Evolutionary conservation across 30 jellyfish, hydroid and myxozoan genomes (phyloP), one percentile per base, ranked within the genome.

Genomic region (Euphysa ruthae): DNA sequence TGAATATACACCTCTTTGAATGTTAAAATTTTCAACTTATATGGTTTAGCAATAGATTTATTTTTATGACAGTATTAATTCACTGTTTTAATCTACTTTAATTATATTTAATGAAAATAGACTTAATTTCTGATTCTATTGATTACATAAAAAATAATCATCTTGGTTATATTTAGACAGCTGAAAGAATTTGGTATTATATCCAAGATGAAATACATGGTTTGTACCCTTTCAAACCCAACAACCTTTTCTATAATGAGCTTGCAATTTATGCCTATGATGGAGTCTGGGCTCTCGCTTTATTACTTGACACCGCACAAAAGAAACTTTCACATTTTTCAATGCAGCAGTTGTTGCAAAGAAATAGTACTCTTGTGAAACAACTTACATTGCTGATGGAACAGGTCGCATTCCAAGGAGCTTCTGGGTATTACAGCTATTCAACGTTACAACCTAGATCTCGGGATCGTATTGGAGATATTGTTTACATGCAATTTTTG

Each of bases 241-340:
- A 8, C 2, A 2, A 25, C 2, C 18, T 46, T 46, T n/a, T 4
- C 60, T 20, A 30, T 22, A 43, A 63, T 29, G 77, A 5, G 3
- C 64, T 43, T 12, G 35, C 77, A 14, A 42, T 63, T 13, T 63
- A 63, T 34, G 77, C 77, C 2, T 63, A 30, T 42, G 77, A 63
- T 63, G 46, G 65, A 12, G 42, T 63, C 2, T 63, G 77, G 77
- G 77, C 77, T 15, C 23, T 63, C 3, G 77, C 77, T 24, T 6
- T 63, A 10, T 43, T 49, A 32, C 22, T 63, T 22, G 70, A 63
- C 26, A 63, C 32, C 13, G 71, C 65, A 2, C 38, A 24, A 4
- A 63, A 31, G 32, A 22, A 63, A 43, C 27, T 58, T 24, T n/a
- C 35, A 1, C 26, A 19, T 25, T 58, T 58, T 58, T 31, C 6